Conservation (phyloP, 2,888 invertebrate genomes). For the Chymomyza fuscimana region DNA sequence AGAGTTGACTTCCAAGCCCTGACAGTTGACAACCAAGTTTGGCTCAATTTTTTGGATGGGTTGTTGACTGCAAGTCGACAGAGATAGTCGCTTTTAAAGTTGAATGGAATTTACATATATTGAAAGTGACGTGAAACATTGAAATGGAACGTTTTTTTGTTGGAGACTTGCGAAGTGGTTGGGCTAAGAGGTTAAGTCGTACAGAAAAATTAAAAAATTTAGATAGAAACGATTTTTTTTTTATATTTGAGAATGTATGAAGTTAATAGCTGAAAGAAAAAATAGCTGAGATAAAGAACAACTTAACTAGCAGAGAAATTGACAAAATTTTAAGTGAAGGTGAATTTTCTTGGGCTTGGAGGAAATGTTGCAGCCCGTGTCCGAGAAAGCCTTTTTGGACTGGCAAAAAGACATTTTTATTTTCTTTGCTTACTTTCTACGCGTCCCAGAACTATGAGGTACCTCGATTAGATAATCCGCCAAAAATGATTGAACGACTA, state of each 20-base stretch:
- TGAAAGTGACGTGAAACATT: neutral
- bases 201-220: too few relatives aligned
- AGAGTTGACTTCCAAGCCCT: neutral
- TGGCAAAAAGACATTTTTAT: slow-evolving; percentile 12
- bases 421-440: slow-evolving; percentile 79
- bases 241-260: too few relatives aligned
- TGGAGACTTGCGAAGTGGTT: too few relatives aligned
- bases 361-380: slow-evolving; percentile 37
- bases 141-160: neutral
- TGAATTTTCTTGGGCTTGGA: neutral
- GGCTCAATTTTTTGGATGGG: neutral
- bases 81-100: too few relatives aligned
- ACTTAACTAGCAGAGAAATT: too few relatives aligned
- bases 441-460: slow-evolving; percentile 88
- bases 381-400: slow-evolving; percentile 41
- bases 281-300: too few relatives aligned
- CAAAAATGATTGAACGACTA: slow-evolving; percentile 84
- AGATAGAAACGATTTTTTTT: too few relatives aligned
- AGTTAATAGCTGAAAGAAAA: too few relatives aligned
- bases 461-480: slow-evolving; percentile 92
- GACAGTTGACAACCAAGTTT: neutral
- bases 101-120: neutral
- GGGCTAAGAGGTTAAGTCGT: too few relatives aligned
- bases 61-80: neutral
- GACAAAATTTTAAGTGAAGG: neutral